Evolutionary conservation across 2,113 vertebrate species (phyloP), one percentile per base, ranked within the genome.

Genomic region (Clarias batrachus): DNA sequence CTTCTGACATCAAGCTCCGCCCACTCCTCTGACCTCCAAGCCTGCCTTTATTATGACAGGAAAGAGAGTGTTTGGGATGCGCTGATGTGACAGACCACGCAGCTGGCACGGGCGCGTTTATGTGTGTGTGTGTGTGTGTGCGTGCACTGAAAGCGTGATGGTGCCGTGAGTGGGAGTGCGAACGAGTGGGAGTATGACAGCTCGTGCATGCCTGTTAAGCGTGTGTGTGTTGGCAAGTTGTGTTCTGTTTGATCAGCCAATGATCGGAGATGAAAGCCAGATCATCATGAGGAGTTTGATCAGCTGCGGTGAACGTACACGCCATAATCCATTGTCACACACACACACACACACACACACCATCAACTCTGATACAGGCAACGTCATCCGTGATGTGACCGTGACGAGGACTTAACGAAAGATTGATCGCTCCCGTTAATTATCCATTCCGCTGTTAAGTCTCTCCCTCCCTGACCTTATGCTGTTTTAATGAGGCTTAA

Each of bases 231-330:
- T 68, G 80, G 76, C 87, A 90, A 87, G 89, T 83, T 87, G 84
- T 23, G 71, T 63, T 33, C 56, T 78, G 89, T 90, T 85, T 90
- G 87, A 91, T 87, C 90, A 85, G 80, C 73, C 21, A 83, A 84
- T 91, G 85, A 85, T 59, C 60, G 21, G 19, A 87, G 91, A 94
- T 93, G 88, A 93, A 94, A 92, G 88, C 30, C 81, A 83, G 82
- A 90, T 91, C 90, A 92, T 93, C 91, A 94, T 93, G 94, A 77
- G 71, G 85, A 88, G 85, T 92, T 94, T 94, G 90, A 93, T 93
- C 91, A 88, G 89, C 91, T 92, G 90, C 84, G 14, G 37, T 66
- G 62, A 65, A 66, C 81, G 25, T 13, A 82, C 79, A 62, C 59
- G 12, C 3, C 0, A 4, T 12, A 27, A 33, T 13, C 8, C 56